These are phyloP conservation scores for Tiliacea citrago DNA, from an alignment of 2,888 invertebrate species.

Conservation along the genomic window DNA sequence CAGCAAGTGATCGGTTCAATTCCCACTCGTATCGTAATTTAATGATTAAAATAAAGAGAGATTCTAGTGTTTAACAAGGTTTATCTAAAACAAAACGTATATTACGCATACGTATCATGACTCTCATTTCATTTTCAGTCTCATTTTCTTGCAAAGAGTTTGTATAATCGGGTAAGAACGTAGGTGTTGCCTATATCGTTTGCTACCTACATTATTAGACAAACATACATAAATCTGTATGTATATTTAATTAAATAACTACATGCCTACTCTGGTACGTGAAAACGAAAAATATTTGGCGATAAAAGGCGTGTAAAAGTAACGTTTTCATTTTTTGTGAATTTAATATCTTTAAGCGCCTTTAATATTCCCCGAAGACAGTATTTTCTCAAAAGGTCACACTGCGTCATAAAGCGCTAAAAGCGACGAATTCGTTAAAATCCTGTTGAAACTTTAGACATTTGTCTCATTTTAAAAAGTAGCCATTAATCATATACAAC, in stretches of 20 bases:
- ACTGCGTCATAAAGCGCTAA: slow-evolving; percentile 34
- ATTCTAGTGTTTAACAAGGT: neutral
- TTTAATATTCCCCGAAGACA: slow-evolving; percentile 2
- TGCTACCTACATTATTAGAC: neutral
- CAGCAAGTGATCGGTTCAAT: neutral
- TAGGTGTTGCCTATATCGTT: neutral
- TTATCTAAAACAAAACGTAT: neutral
- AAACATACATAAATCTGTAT: neutral
- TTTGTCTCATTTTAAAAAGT: slow-evolving; percentile 49
- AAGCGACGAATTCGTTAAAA: slow-evolving; percentile 27
- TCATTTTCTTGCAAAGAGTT: neutral
- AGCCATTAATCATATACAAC: slow-evolving; percentile 45
- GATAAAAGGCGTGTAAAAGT: no score
- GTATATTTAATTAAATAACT: neutral
- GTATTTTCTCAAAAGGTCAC: slow-evolving; percentile 50
- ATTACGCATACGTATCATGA: no score
- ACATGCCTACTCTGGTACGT: neutral
- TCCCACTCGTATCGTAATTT: neutral
- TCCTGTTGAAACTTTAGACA: slow-evolving; percentile 54
- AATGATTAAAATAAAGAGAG: neutral
- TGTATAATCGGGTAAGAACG: neutral
- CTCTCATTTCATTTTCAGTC: no score
- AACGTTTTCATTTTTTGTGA: no score
- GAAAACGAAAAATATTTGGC: neutral
- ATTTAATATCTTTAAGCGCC: no score